Conservation (phyloP, 2,113 vertebrate species). For the Prietella phreatophila region DNA sequence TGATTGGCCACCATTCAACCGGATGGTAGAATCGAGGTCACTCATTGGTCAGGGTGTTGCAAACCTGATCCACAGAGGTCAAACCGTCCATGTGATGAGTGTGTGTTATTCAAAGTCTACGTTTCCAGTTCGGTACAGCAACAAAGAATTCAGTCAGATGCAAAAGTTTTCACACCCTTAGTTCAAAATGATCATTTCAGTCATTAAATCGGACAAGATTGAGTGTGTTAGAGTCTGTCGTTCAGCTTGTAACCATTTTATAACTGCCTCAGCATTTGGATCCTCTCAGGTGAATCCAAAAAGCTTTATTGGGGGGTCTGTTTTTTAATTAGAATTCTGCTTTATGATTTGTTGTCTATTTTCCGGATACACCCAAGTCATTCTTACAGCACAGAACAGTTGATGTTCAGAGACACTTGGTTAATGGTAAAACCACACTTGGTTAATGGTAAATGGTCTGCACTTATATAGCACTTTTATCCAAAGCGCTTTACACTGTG, state of each 20-base stretch:
- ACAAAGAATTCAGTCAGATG: background rate
- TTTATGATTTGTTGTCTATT: too few relatives aligned
- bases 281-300: too few relatives aligned
- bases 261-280: background rate
- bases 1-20: conserved; percentile 31
- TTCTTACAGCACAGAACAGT: too few relatives aligned
- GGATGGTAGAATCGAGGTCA: conserved; percentile 6
- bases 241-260: too few relatives aligned
- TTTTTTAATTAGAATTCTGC: too few relatives aligned
- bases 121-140: background rate
- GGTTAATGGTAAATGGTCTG: too few relatives aligned
- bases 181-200: background rate
- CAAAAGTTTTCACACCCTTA: background rate
- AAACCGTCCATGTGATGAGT: background rate
- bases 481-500: too few relatives aligned
- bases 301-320: too few relatives aligned
- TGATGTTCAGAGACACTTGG: too few relatives aligned
- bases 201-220: background rate
- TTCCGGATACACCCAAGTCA: too few relatives aligned
- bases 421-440: too few relatives aligned
- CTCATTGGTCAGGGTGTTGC: conserved; percentile 5
- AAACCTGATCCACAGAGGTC: conserved; percentile 22
- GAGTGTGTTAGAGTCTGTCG: background rate
- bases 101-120: background rate
- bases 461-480: too few relatives aligned